These are phyloP conservation scores for Corythornis vintsioides DNA, from an alignment of 2,113 vertebrate species.

Conservation along the genomic window DNA sequence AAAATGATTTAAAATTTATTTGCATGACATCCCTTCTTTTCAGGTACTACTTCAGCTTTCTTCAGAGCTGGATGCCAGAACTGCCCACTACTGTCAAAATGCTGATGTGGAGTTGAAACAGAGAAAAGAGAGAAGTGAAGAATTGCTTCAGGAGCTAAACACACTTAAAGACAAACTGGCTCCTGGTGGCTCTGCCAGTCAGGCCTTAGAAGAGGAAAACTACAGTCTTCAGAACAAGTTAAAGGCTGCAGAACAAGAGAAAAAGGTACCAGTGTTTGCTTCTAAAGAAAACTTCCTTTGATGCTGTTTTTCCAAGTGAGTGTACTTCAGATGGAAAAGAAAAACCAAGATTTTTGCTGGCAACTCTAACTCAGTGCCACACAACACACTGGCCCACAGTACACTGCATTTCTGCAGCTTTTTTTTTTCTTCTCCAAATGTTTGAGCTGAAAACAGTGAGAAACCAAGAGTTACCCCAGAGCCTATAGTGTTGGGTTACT, in stretches of 20 bases:
- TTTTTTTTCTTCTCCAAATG: neutral
- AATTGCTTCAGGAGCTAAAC: conserved; percentile 48
- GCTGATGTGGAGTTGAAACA: conserved; percentile 46
- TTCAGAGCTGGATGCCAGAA: conserved; percentile 42
- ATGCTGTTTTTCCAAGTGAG: neutral
- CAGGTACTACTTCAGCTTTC: conserved; percentile 35
- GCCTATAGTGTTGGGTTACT: neutral
- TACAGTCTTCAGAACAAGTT: conserved; percentile 5
- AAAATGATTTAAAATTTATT: neutral
- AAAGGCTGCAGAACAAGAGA: conserved; percentile 37
- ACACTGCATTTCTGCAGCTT: neutral
- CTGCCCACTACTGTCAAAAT: neutral
- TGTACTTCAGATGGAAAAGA: neutral
- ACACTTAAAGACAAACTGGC: conserved; percentile 8
- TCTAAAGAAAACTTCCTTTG: neutral
- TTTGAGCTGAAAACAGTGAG: neutral
- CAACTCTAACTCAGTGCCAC: neutral
- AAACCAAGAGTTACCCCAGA: neutral
- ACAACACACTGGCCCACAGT: too few relatives aligned
- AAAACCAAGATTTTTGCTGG: neutral
- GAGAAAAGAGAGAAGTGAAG: conserved; percentile 46
- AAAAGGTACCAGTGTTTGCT: conserved; percentile 54
- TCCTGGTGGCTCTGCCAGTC: neutral
- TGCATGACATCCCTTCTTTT: neutral
- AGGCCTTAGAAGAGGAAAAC: conserved; percentile 2